These are phyloP conservation scores for Bombyx huttoni DNA, from an alignment of 2,888 invertebrate species.

Conservation along the genomic window DNA sequence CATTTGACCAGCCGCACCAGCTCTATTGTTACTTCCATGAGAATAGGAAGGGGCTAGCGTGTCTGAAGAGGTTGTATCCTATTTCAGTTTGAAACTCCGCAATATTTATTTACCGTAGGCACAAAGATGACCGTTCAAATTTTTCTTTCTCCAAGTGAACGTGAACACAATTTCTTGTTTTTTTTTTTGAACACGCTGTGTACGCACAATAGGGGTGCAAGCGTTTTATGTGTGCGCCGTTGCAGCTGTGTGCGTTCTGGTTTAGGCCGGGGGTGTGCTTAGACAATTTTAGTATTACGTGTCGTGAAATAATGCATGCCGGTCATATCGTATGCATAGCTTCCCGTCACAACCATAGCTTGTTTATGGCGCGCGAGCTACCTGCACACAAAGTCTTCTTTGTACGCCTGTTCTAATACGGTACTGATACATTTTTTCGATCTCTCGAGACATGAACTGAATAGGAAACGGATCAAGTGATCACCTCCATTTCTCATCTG, in stretches of 20 bases:
- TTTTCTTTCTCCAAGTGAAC: background rate
- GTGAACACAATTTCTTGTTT: background rate
- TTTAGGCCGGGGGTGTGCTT: constrained; percentile 59
- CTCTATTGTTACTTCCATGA: too few relatives aligned
- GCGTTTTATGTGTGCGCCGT: constrained; percentile 19
- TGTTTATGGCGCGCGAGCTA: constrained; percentile 21
- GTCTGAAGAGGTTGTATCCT: too few relatives aligned
- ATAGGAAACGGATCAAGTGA: too few relatives aligned
- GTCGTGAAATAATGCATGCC: constrained; percentile 51
- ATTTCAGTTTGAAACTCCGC: too few relatives aligned
- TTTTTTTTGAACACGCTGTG: constrained; percentile 24
- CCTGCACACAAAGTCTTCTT: constrained; percentile 23
- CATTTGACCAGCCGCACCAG: too few relatives aligned
- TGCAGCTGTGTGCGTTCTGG: constrained; percentile 25
- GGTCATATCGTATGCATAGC: constrained; percentile 41
- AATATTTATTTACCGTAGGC: too few relatives aligned
- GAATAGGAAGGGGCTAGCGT: too few relatives aligned
- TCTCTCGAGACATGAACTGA: background rate
- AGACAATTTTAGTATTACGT: constrained; percentile 66
- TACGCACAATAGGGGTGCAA: constrained; percentile 38
- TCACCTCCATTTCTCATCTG: too few relatives aligned
- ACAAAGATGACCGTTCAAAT: too few relatives aligned
- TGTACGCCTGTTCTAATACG: constrained; percentile 18
- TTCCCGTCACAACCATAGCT: constrained; percentile 22
- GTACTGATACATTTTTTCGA: background rate